Base-by-base conservation (phyloP, 2,113 vertebrate species). In the Prionailurus bengalensis region DNA sequence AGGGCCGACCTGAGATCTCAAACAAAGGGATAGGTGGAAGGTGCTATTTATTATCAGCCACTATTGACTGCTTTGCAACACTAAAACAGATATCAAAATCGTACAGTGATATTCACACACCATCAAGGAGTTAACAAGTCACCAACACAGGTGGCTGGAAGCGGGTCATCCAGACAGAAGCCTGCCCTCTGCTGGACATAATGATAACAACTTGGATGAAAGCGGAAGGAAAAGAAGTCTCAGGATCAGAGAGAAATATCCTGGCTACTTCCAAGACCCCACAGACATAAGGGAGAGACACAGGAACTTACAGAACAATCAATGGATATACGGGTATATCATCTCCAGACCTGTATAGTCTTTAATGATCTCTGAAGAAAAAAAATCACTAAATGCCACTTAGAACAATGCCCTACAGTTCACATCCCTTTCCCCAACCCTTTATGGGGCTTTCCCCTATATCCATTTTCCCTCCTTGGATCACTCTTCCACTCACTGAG, bases 151-250 rank as follows among this genome's bases (percentile, higher is more conserved):
- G 13, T 21, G n/a, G 74, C 58, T 8, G 0, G 42, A 42, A 66
- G 45, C 11, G 3, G 16, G 70, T 33, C 79, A 82, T 74, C 8
- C 63, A 71, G 16, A 16, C 4, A 61, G 39, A 21, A 33, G 87
- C 71, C 92, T 94, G 89, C 91, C 96, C 96, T 95, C 96, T 97
- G 81, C 91, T 95, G 95, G 97, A 55, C 76, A 73, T 9, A n/a
- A 53, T 16, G 39, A 71, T 19, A 17, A 61, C 5, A 1, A 61
- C 19, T 25, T 17, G 2, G 89, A 48, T 31, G 76, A 65, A 81
- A 7, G 25, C 3, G 17, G n/a, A 48, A 7, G n/a, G 25, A 51
- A 88, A 92, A 51, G 7, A 39, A 36, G 31, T 48, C 29, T 53
- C 4, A 0, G 63, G 39, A 68, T 25, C 31, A 42, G 16, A 82